phyloP scores from a whole-genome alignment of 2,113 vertebrate species.

The Chloropsis cyanopogon region DNA sequence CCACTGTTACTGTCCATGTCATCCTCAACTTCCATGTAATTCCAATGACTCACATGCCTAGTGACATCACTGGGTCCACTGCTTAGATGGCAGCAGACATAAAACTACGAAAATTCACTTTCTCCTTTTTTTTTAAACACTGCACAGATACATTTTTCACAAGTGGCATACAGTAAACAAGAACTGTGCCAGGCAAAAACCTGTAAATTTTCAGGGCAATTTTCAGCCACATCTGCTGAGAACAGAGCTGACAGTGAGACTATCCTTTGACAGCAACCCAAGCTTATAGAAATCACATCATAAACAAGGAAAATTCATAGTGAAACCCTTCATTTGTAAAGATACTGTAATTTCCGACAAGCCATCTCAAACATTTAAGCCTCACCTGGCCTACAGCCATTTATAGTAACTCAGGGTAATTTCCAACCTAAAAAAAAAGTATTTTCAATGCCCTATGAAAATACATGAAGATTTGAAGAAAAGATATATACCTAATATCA shows the following conservation, averaged over 20 bases:
- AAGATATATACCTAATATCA: neutral
- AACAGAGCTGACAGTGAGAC: neutral
- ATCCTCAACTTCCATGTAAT: neutral
- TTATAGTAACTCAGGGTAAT: neutral
- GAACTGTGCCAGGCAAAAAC: neutral
- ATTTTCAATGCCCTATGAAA: neutral
- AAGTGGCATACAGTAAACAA: neutral
- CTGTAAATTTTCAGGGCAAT: neutral
- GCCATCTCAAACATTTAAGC: neutral
- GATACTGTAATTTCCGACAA: neutral
- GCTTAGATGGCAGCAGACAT: neutral
- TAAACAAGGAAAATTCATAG: neutral
- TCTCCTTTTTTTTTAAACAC: neutral
- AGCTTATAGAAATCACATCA: neutral
- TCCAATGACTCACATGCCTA: neutral
- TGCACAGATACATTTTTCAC: neutral
- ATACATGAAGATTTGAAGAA: neutral
- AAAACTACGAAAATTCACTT: neutral
- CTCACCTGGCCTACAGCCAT: neutral
- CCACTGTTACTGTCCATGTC: neutral
- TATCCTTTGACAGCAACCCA: neutral
- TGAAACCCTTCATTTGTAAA: neutral
- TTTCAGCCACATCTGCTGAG: neutral
- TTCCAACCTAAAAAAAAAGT: neutral
- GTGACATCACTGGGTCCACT: no score